Base-by-base conservation (phyloP, 2,797 vertebrate species). In the Leucoraja ocellata region DNA sequence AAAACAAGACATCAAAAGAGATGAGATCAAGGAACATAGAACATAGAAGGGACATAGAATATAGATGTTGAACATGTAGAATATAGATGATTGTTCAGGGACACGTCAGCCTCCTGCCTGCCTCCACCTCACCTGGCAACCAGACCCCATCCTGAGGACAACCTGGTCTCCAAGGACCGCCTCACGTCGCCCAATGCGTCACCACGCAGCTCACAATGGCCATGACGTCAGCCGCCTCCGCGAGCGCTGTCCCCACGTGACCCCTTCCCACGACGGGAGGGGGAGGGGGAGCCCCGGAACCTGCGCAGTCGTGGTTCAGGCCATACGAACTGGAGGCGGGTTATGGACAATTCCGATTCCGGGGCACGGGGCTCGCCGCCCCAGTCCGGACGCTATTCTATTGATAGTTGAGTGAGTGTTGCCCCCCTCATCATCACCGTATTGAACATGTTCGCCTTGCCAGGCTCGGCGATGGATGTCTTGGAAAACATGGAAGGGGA, bases 401-500 rank as follows among this genome's bases (percentile, higher is more conserved):
- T 54, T 65, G 83, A 86, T 0, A n/a, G 46, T 13, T 83, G 81
- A 61, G 46, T 32, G 2, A 46, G 46, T 68, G 9, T 68, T 10
- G 16, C 63, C 1, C 65, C 6, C 7, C 46, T 46, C 46, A 46
- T 46, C 46, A 46, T 4, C 46, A 46, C 46, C 46, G 4, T 4
- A 14, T 5, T n/a, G 28, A 86, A 63, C n/a, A 91, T 91, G 90
- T 91, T 91, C 10, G 90, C 68, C 28, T 74, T 91, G 90, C 90
- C 90, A 8, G 90, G 90, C 3, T 91, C 90, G 7, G 74, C 77
- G 8, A 81, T 79, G 93, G 93, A 93, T 54, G 93, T 79, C 5
- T 71, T 91, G 68, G 97, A 96, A 90, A 95, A 94, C 14, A 94
- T 96, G 21, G 95, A 94, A 23, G 95, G 95, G 65, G 97, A 97